These are phyloP conservation scores for Megaustenia siamemsis DNA, from an alignment of 2,888 invertebrate genomes.

Conservation along the genomic window DNA sequence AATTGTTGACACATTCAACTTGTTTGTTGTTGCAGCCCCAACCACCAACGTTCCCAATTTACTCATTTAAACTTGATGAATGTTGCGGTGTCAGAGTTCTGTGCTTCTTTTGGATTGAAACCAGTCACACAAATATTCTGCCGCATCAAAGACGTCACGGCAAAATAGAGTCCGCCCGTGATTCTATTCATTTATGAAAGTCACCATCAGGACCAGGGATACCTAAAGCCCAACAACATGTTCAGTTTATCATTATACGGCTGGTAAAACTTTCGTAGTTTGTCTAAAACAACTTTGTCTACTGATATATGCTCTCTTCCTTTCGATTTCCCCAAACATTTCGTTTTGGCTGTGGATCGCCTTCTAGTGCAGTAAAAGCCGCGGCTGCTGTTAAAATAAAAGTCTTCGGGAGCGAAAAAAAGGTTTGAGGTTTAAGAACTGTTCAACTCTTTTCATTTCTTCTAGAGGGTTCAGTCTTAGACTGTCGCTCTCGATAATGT, in stretches of 20 bases:
- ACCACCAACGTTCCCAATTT: no score
- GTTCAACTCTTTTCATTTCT: conserved; percentile 47
- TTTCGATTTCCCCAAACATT: conserved; percentile 47
- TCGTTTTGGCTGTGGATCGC: conserved; percentile 38
- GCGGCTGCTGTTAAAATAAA: conserved; percentile 40
- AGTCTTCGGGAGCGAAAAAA: conserved; percentile 29
- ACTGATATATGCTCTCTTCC: conserved; percentile 44
- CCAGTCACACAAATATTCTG: no score
- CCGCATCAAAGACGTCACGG: no score
- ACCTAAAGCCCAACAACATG: conserved; percentile 12
- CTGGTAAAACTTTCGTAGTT: conserved; percentile 22
- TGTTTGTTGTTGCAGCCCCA: no score
- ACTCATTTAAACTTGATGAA: no score
- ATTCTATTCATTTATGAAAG: no score
- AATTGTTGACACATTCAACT: no score
- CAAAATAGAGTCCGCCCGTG: no score
- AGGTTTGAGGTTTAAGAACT: conserved; percentile 29
- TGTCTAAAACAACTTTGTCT: background rate
- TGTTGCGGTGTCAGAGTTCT: no score
- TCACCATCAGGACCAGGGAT: conserved; percentile 27
- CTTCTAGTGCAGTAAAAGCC: conserved; percentile 45
- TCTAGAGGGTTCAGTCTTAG: conserved; percentile 15
- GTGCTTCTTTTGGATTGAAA: no score
- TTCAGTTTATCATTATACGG: conserved; percentile 39
- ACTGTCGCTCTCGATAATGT: conserved; percentile 38